These are phyloP conservation scores for Mirza zaza DNA, from an alignment of 2,113 vertebrate genomes.

Conservation along the genomic window DNA sequence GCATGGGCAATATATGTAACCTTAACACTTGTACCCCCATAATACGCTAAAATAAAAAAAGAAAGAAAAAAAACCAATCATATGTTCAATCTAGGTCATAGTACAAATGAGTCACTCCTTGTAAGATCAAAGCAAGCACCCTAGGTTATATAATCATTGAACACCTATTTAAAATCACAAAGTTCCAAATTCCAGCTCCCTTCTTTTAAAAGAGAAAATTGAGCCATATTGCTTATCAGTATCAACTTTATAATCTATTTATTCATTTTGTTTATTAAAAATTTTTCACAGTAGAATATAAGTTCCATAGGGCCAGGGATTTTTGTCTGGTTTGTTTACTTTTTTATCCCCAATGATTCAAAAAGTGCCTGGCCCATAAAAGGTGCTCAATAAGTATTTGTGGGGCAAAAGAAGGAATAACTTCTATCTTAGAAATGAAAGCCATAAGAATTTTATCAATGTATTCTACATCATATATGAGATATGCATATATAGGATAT, in stretches of 20 bases:
- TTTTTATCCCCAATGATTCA: neutral
- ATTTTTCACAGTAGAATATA: neutral
- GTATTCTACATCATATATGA: neutral
- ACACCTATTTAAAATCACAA: neutral
- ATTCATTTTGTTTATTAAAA: slow-evolving; percentile 11
- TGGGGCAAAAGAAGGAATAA: neutral
- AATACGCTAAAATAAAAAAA: too few species aligned
- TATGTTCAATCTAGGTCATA: neutral
- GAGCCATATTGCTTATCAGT: neutral
- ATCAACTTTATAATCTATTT: neutral
- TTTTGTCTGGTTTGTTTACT: neutral
- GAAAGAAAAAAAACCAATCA: neutral
- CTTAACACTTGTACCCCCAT: too few species aligned
- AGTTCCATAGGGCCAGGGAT: neutral
- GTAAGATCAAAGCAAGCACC: neutral
- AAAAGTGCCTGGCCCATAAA: neutral
- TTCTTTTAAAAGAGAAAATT: neutral
- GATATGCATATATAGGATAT: neutral
- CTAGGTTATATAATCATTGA: neutral
- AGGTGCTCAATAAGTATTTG: neutral
- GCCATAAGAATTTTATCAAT: neutral
- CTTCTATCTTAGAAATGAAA: neutral
- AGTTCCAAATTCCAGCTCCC: neutral
- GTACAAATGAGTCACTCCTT: neutral
- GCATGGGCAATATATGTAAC: too few species aligned